Percentiles rank a stretch among this genome's conserved stretches.
Evolutionary conservation across 1,140 invertebrate species (phyloP).

Genomic region (Neodiprion lecontei): DNA sequence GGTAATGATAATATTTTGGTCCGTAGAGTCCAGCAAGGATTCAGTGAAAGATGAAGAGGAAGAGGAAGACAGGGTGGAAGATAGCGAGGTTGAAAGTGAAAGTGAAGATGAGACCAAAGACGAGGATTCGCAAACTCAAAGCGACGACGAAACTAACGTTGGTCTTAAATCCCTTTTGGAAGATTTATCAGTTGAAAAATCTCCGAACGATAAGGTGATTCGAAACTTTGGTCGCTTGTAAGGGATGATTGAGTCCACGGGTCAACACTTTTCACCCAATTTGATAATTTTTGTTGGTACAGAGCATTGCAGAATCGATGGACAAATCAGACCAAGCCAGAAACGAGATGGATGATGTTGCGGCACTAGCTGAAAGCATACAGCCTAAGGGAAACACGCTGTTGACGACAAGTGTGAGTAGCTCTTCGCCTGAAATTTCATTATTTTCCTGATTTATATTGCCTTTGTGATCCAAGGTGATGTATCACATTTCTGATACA

Average conservation of each 20-base stretch:
- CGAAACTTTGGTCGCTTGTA: neutral
- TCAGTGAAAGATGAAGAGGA: conserved; percentile 49
- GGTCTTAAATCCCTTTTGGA: conserved; percentile 71
- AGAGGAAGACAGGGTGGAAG: conserved; percentile 48
- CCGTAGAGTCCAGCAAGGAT: conserved; percentile 47
- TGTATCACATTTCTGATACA: conserved; percentile 36
- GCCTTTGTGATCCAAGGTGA: conserved; percentile 55
- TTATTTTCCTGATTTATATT: conserved; percentile 21
- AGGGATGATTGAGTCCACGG: no score
- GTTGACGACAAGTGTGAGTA: conserved; percentile 80
- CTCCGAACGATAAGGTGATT: conserved; percentile 37
- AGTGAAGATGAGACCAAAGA: conserved; percentile 55
- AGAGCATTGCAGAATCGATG: conserved; percentile 47
- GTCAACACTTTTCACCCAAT: conserved; percentile 7
- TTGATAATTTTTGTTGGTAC: conserved; percentile 30
- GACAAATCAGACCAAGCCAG: conserved; percentile 67
- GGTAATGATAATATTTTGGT: neutral
- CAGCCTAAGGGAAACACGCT: conserved; percentile 98
- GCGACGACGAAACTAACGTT: conserved; percentile 62
- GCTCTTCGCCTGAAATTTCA: conserved; percentile 4
- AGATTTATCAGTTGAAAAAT: conserved; percentile 58
- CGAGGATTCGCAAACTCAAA: conserved; percentile 61
- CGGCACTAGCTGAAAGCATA: conserved; percentile 93
- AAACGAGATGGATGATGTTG: conserved; percentile 86
- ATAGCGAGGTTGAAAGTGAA: conserved; percentile 44